Evolutionary conservation across 2,113 vertebrate species (phyloP).

Genomic region (Nothocercus julius): DNA sequence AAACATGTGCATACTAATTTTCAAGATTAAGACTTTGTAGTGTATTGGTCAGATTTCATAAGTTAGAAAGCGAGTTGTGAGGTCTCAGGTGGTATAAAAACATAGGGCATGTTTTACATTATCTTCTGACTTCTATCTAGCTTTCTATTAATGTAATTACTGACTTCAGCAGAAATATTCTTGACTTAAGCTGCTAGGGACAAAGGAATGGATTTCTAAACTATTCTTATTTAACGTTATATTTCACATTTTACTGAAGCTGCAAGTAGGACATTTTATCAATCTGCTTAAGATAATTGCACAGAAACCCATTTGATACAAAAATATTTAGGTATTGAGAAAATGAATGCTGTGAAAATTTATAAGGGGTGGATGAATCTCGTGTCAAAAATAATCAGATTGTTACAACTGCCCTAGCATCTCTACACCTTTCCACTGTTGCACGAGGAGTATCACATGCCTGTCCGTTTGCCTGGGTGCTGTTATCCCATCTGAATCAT

Average conservation of each 20-base stretch:
- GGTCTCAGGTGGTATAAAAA: neutral
- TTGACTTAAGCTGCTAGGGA: neutral
- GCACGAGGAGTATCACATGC: neutral
- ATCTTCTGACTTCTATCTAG: neutral
- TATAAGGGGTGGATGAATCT: neutral
- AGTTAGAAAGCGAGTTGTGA: neutral
- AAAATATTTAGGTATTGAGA: neutral
- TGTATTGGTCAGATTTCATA: neutral
- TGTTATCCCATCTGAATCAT: no score
- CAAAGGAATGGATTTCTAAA: neutral
- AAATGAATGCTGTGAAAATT: neutral
- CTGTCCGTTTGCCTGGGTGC: neutral
- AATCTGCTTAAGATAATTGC: neutral
- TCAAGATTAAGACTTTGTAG: neutral
- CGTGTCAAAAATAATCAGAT: neutral
- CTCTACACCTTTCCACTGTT: neutral
- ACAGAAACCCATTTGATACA: neutral
- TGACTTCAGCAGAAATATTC: neutral
- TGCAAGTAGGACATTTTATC: neutral
- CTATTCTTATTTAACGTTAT: neutral
- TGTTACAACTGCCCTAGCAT: neutral
- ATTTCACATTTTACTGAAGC: neutral
- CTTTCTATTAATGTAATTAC: neutral
- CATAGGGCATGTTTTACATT: neutral
- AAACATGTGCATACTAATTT: neutral